Base-by-base conservation (phyloP, 2,888 invertebrate genomes). In the Erebia palarica region DNA sequence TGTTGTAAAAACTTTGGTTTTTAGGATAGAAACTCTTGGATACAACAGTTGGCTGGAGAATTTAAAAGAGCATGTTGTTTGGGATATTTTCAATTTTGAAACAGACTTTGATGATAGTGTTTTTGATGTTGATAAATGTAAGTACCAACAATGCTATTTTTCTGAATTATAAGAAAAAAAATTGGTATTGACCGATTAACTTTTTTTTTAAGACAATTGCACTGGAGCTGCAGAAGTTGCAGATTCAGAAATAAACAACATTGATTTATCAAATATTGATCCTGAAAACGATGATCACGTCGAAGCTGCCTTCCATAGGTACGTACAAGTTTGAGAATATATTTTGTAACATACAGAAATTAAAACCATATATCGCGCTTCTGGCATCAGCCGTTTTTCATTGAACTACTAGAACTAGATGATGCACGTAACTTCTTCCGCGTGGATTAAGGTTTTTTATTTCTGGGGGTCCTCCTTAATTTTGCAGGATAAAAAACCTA, bases 271-370 rank as follows among this genome's bases (percentile, higher is more conserved):
- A 65, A 80, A 81, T 55, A 75, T 84, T 36, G 75, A 86, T 69
- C 75, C 83, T 9, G 82, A 86, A 18, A 84, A 86, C 1, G 73
- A 84, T 0, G 67, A 82, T n/a, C 85, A 88, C 47, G 81, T 89
- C 0, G 79, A 88, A 16, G 77, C 81, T 59, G 79, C 82, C 3
- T 90, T 90, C 73, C 76, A 81, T 7, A 77, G 77, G 90, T 89
- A 82, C 72, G 81, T 79, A 21, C 44, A 44, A 3, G 3, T 1
- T 55, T 10, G 9, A 10, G 18, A 53, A 53, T 16, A n/a, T 7
- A 14, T 13, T 51, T 18, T 10, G 18, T 53, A 16, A 53, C 2
- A 2, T 16, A 16, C n/a, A 16, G n/a, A n/a, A 53, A 53, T 9
- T 0, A n/a, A 5, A 14, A 16, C 1, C 8, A 5, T 53, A 53